A percentile compares a stretch with the other conserved stretches of the same genome.
Evolutionary conservation across 2,113 vertebrate genomes (phyloP).

Genomic region (Xenopus borealis): DNA sequence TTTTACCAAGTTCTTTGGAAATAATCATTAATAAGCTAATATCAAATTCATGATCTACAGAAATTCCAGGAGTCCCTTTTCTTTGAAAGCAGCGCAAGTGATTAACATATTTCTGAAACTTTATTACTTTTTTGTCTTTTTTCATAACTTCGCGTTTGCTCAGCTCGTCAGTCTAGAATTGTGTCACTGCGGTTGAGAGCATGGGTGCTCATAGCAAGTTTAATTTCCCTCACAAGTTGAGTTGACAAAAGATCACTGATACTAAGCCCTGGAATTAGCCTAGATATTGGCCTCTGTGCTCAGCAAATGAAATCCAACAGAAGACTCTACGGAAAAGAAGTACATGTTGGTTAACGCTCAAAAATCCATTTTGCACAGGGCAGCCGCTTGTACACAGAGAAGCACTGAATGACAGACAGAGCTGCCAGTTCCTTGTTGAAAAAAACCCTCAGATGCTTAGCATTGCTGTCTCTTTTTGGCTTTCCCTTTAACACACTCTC

Average conservation of each 20-base stretch:
- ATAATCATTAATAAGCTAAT: too few relatives aligned
- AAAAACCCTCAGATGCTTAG: slow-evolving; percentile 62
- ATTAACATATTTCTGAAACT: slow-evolving; percentile 73
- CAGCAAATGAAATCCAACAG: slow-evolving; percentile 98
- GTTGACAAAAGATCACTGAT: slow-evolving; percentile 97
- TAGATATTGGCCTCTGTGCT: slow-evolving; percentile 98
- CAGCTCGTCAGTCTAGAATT: slow-evolving; percentile 73
- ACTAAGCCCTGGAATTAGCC: slow-evolving; percentile 98
- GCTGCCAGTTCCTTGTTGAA: slow-evolving; percentile 62
- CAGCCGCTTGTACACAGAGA: slow-evolving; percentile 73
- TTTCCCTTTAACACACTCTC: slow-evolving; percentile 48
- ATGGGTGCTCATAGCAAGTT: slow-evolving; percentile 78
- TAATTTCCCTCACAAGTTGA: slow-evolving; percentile 98
- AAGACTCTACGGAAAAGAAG: slow-evolving; percentile 82
- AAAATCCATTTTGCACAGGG: slow-evolving; percentile 92
- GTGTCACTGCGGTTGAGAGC: slow-evolving; percentile 63
- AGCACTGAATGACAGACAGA: slow-evolving; percentile 67
- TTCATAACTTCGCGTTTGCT: slow-evolving; percentile 74
- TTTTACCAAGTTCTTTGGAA: too few relatives aligned
- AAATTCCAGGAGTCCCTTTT: background rate
- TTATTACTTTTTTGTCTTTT: slow-evolving; percentile 61
- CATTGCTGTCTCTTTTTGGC: slow-evolving; percentile 35
- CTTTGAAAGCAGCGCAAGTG: slow-evolving; percentile 50
- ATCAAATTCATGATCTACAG: background rate
- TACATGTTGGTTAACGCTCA: slow-evolving; percentile 96